Evolutionary conservation across 2,888 invertebrate species (phyloP), one percentile per base, ranked within the genome.

Genomic region (Apotomis betuletana): DNA sequence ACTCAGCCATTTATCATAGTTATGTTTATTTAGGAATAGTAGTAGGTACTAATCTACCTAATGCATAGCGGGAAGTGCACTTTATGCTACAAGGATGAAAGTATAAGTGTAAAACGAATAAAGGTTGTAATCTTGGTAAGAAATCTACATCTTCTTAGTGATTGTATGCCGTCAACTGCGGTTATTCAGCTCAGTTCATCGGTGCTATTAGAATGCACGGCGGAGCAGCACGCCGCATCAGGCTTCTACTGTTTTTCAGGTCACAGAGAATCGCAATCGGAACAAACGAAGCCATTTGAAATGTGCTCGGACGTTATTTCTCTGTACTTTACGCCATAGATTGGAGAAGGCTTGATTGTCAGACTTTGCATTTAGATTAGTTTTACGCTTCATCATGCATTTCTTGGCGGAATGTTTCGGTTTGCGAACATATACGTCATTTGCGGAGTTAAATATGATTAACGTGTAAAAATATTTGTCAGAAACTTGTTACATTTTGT

Each of bases 201-300:
- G 76, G 79, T 75, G 79, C 82, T 81, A 84, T 85, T 85, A 84
- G 80, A 84, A 84, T 85, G 83, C 85, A 86, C 81, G 80, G 82
- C 79, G 76, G 68, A 79, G 76, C 77, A 63, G 76, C 41, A 41
- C 77, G 77, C 81, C 81, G 69, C 69, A 68, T n/a, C 68, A 63
- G 51, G 51, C 57, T 69, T 61, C n/a, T 69, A n/a, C 80, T 73
- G 78, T 79, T 77, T 81, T 81, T 81, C 76, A 75, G 79, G 74
- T 80, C 78, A 77, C 69, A 63, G 81, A 76, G 79, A 83, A 83
- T 81, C 79, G 80, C 80, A 81, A 78, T 79, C 71, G 65, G 73
- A 75, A 76, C 61, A 57, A 57, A 57, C 41, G 49, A 51, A 8
- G 49, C 54, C 27, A 49, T 64, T 64, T 64, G 54, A 41, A 64